These are phyloP conservation scores for Spisula subtruncata DNA, from an alignment of 2,888 invertebrate species.

Conservation along the genomic window DNA sequence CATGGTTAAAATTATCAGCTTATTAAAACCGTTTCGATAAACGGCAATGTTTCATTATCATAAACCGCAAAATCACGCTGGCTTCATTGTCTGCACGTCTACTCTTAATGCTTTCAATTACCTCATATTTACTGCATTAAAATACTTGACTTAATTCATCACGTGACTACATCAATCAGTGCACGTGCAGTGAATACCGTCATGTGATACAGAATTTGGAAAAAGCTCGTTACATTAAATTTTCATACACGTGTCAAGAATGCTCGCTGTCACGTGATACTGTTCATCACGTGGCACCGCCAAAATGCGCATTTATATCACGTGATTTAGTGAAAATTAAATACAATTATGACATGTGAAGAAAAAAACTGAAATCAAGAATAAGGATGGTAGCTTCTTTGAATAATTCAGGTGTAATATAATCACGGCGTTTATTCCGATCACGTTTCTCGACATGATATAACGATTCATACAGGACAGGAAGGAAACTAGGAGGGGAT, in stretches of 20 bases:
- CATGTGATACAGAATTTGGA: neutral
- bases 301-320: too few relatives aligned
- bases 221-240: too few relatives aligned
- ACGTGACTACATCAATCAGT: neutral
- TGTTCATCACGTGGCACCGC: too few relatives aligned
- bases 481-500: neutral
- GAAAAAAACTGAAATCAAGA: neutral
- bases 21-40: too few relatives aligned
- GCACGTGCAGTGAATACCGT: conserved; percentile 1
- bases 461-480: neutral
- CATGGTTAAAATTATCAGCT: too few relatives aligned
- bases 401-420: neutral
- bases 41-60: too few relatives aligned
- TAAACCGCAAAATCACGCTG: too few relatives aligned
- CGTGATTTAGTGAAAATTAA: neutral
- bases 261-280: neutral
- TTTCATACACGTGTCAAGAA: too few relatives aligned
- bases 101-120: too few relatives aligned
- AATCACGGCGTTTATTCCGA: neutral
- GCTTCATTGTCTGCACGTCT: too few relatives aligned
- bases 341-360: neutral
- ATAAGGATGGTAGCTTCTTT: neutral
- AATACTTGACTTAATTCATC: neutral
- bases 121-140: too few relatives aligned
- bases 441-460: neutral